These are phyloP conservation scores for Cyclura pinguis DNA, from an alignment of 2,797 vertebrate species.

Conservation along the genomic window DNA sequence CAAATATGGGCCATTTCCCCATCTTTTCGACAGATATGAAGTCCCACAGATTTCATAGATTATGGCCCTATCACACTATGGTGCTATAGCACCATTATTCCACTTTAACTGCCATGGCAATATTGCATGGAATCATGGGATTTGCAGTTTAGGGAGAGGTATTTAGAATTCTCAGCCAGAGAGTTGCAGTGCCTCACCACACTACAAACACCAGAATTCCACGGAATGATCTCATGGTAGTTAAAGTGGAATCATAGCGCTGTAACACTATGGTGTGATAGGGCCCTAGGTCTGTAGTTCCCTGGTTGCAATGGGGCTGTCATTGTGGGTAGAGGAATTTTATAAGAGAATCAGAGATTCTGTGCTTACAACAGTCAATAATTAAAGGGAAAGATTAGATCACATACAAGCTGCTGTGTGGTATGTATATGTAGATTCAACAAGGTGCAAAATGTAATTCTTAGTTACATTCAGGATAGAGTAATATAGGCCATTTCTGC, in stretches of 20 bases:
- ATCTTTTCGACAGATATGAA: constrained; percentile 1
- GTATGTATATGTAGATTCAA: not conserved
- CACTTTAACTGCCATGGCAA: too few species aligned
- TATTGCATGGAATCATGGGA: too few species aligned
- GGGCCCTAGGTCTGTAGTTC: not conserved
- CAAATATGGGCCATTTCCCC: not conserved
- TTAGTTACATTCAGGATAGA: not conserved
- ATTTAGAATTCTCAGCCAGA: too few species aligned
- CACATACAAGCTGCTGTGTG: not conserved
- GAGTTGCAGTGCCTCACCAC: too few species aligned
- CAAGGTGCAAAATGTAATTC: not conserved
- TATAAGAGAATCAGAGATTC: not conserved
- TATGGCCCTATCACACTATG: too few species aligned
- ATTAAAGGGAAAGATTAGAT: not conserved
- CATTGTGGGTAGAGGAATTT: not conserved
- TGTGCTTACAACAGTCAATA: not conserved
- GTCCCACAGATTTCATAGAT: not conserved
- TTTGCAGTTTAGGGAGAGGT: too few species aligned
- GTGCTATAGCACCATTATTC: too few species aligned
- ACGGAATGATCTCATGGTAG: too few species aligned
- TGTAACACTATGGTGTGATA: too few species aligned
- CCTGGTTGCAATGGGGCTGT: not conserved
- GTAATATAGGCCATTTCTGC: too few species aligned
- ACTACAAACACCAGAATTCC: too few species aligned
- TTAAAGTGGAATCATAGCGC: too few species aligned